Evolutionary conservation across 1,140 invertebrate genomes (phyloP).

Genomic region (Orchestia grillus): DNA sequence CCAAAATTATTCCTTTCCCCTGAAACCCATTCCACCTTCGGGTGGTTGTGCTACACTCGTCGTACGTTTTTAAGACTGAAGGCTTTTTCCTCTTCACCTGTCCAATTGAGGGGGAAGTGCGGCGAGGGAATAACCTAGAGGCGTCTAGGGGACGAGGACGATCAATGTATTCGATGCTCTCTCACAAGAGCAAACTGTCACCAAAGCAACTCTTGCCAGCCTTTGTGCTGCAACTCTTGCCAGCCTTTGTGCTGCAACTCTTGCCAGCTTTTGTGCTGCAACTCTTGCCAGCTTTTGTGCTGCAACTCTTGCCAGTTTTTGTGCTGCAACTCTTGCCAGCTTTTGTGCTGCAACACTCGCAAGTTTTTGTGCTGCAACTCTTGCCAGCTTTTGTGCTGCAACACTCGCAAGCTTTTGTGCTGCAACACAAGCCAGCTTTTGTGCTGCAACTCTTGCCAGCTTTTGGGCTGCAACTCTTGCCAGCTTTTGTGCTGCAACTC

Average conservation of each 20-base stretch:
- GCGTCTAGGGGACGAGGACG: not conserved
- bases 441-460: too few relatives aligned
- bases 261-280: not conserved
- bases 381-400: too few relatives aligned
- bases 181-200: not conserved
- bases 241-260: not conserved
- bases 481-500: too few relatives aligned
- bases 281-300: not conserved
- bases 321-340: too few relatives aligned
- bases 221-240: too few relatives aligned
- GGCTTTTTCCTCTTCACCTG: not conserved
- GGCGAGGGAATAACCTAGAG: not conserved
- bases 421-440: too few relatives aligned
- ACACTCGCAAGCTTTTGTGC: too few relatives aligned
- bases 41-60: not conserved
- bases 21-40: not conserved
- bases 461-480: too few relatives aligned
- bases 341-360: too few relatives aligned
- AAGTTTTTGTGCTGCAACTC: too few relatives aligned
- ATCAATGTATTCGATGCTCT: not conserved
- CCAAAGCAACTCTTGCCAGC: not conserved
- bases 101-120: not conserved
- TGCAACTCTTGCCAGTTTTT: too few relatives aligned
- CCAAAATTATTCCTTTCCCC: not conserved
- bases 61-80: not conserved